Conservation (phyloP, 2,113 vertebrate genomes). For the Hyaena hyaena region DNA sequence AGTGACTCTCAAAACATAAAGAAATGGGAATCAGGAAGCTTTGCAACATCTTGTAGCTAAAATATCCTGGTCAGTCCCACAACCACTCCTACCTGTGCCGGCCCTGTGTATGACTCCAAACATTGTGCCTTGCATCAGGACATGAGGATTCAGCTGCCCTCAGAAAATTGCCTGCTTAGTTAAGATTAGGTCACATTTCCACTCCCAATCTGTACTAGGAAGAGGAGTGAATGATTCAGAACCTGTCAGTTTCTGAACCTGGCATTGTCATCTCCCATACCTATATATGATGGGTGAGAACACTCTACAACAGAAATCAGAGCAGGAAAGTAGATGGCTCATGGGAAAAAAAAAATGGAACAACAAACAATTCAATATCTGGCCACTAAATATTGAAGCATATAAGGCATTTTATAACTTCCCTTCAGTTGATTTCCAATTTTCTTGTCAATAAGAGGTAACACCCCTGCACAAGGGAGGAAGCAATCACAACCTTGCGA, state of each 20-base stretch:
- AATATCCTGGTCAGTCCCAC: neutral
- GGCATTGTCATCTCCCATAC: neutral
- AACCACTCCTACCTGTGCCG: neutral
- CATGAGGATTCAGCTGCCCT: neutral
- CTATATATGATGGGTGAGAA: neutral
- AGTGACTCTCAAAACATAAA: neutral
- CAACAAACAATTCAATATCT: neutral
- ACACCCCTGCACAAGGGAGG: neutral
- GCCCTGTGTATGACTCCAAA: neutral
- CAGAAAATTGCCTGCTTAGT: neutral
- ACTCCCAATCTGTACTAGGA: neutral
- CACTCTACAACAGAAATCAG: neutral
- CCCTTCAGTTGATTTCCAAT: neutral
- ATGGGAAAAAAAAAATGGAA: neutral
- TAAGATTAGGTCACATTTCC: neutral
- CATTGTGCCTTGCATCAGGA: neutral
- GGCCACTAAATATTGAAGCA: neutral
- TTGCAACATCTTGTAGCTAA: neutral
- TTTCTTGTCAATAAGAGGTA: neutral
- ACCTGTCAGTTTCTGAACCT: neutral
- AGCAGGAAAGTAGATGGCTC: neutral
- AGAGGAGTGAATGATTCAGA: neutral
- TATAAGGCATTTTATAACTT: neutral
- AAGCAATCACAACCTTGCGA: neutral
- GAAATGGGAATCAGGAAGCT: neutral